phyloP scores from a whole-genome alignment of 2,888 invertebrate genomes.

The Diarsia rubi region DNA sequence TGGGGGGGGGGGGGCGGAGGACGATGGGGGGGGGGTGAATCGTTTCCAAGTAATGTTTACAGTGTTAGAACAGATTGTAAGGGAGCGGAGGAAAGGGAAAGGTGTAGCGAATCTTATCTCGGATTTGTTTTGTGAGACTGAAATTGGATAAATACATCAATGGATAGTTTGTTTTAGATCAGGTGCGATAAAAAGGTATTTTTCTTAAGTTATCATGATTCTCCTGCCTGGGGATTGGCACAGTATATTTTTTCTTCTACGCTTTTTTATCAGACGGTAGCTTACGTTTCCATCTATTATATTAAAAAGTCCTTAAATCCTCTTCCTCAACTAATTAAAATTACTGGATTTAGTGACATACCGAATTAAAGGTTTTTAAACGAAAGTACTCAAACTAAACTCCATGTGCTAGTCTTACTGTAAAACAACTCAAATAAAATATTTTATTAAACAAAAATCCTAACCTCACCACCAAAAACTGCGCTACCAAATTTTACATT shows the following conservation, averaged over 20 bases:
- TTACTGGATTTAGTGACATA: neutral
- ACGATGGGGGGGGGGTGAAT: constrained; percentile 15
- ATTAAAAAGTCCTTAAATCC: neutral
- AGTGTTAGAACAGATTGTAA: constrained; percentile 19
- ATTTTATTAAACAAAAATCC: constrained; percentile 42
- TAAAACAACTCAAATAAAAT: constrained; percentile 42
- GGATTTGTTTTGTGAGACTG: constrained; percentile 18
- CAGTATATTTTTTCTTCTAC: neutral
- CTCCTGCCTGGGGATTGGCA: neutral
- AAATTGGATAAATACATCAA: neutral
- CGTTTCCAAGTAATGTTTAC: constrained; percentile 25
- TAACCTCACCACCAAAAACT: constrained; percentile 38
- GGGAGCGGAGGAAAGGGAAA: neutral
- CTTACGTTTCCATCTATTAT: neutral
- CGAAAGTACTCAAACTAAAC: constrained; percentile 11
- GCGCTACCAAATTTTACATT: constrained; percentile 48
- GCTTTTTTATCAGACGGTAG: neutral
- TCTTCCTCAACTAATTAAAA: neutral
- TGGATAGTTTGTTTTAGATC: neutral
- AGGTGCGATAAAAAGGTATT: neutral
- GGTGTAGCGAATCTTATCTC: constrained; percentile 26
- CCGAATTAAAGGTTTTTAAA: neutral
- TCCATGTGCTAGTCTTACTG: neutral
- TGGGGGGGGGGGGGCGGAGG: neutral
- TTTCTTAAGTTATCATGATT: neutral